Base-by-base conservation (phyloP, 1,140 invertebrate genomes). In the Agraylea sexmaculata region DNA sequence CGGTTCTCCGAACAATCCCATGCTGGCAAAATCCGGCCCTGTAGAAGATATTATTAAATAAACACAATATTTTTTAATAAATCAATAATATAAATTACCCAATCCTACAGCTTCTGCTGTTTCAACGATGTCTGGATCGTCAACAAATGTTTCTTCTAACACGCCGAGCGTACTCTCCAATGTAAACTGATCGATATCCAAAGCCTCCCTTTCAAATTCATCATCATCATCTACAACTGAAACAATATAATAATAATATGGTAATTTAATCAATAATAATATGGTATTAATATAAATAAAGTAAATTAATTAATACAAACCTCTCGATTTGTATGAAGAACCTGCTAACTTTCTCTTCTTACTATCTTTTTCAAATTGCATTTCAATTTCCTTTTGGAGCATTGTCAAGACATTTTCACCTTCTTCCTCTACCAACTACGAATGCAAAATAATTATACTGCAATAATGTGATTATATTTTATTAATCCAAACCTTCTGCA, bases 361-460 rank as follows among this genome's bases (percentile, higher is more conserved):
- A 13, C 57, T 57, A 57, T 81, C 62, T 49, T 62, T 66, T 33
- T 87, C 81, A 37, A 93, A 58, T 21, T 87, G 80, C 31, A 59
- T 64, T 54, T 85, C 80, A 49, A 86, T 86, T 61, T 83, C 74
- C 42, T 64, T 73, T 55, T 86, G 82, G 4, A 87, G 54, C 19
- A 82, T 73, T 5, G 71, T 73, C 43, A 86, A 61, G 57, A 83
- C 73, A 42, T 71, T 59, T 49, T 74, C 70, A 4, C 68, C 70
- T 30, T 70, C 69, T 52, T 77, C 69, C 57, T 81, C 76, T 53
- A 77, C 73, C 55, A 78, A 60, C 41, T 73, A 53, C 66, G 74
- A n/a, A n/a, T n/a, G n/a, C n/a, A n/a, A n/a, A n/a, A n/a, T n/a
- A n/a, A n/a, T 25, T n/a, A n/a, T 6, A 25, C 23, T 25, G 23